Conservation (phyloP, 2,113 vertebrate species). For the Platanista minor region DNA sequence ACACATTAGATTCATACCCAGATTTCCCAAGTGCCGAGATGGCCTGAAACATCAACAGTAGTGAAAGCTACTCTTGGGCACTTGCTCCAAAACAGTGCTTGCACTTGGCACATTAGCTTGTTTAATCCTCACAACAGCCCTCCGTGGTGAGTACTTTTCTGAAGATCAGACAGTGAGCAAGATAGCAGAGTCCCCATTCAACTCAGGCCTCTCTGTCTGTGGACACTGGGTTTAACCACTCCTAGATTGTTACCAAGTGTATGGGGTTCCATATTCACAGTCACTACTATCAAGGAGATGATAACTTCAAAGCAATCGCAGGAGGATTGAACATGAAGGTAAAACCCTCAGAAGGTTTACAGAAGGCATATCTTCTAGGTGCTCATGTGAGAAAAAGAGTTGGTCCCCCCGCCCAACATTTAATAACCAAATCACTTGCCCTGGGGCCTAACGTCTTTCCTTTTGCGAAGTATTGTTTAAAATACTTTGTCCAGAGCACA, state of each 20-base stretch:
- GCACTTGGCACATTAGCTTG: neutral
- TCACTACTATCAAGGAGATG: neutral
- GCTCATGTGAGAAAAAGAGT: neutral
- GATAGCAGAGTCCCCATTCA: neutral
- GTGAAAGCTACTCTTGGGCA: neutral
- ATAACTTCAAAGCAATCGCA: neutral
- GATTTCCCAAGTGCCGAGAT: neutral
- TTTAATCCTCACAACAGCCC: neutral
- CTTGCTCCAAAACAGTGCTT: neutral
- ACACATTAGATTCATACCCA: neutral
- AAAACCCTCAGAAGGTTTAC: neutral
- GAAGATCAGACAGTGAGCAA: neutral
- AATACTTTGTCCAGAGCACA: neutral
- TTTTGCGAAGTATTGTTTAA: neutral
- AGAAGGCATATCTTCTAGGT: neutral
- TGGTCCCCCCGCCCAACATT: neutral
- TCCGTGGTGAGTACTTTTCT: neutral
- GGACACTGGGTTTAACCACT: neutral
- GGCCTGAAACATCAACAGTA: neutral
- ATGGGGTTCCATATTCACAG: neutral
- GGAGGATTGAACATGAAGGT: neutral
- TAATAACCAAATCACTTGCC: neutral
- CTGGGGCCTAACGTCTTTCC: neutral
- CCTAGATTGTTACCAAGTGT: too few relatives aligned
- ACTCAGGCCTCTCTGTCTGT: neutral